Conservation (phyloP, 2,888 invertebrate genomes). For the Lagria hirta region DNA sequence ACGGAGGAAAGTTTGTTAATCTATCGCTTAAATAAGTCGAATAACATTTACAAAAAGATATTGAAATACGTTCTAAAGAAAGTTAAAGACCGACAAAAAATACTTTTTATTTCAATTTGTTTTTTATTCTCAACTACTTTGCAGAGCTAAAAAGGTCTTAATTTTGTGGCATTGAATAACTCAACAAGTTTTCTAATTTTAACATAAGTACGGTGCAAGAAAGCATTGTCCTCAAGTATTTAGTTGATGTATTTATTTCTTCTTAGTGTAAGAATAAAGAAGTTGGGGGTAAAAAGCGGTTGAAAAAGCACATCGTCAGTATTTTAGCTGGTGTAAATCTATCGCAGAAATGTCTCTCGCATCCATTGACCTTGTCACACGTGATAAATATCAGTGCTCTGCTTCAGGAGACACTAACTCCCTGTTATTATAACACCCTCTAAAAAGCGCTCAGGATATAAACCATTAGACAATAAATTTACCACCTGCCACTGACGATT, state of each 20-base stretch:
- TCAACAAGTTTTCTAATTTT: no score
- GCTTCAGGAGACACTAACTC: slow-evolving; percentile 29
- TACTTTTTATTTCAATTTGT: no score
- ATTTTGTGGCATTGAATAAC: no score
- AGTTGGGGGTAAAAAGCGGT: slow-evolving; percentile 23
- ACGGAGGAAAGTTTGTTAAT: slow-evolving; percentile 21
- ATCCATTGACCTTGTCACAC: slow-evolving; percentile 31
- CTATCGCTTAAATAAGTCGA: slow-evolving; percentile 13
- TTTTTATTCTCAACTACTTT: no score
- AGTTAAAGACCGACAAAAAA: no score
- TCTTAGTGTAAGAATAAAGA: slow-evolving; percentile 20
- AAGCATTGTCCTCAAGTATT: no score
- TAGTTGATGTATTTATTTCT: slow-evolving; percentile 26
- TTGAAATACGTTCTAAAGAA: no score
- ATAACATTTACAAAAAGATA: slow-evolving; percentile 24
- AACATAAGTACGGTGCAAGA: no score
- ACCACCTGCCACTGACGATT: slow-evolving; percentile 30
- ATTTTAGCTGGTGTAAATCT: slow-evolving; percentile 31
- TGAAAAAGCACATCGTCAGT: slow-evolving; percentile 29
- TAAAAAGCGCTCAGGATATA: slow-evolving; percentile 31
- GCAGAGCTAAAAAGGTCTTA: no score
- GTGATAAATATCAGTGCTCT: slow-evolving; percentile 31
- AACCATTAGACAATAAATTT: slow-evolving; percentile 32
- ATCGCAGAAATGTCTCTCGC: slow-evolving; percentile 30
- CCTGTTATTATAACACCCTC: slow-evolving; percentile 30